Conservation (phyloP, 2,113 vertebrate genomes). For the Collichthys lucidus region DNA sequence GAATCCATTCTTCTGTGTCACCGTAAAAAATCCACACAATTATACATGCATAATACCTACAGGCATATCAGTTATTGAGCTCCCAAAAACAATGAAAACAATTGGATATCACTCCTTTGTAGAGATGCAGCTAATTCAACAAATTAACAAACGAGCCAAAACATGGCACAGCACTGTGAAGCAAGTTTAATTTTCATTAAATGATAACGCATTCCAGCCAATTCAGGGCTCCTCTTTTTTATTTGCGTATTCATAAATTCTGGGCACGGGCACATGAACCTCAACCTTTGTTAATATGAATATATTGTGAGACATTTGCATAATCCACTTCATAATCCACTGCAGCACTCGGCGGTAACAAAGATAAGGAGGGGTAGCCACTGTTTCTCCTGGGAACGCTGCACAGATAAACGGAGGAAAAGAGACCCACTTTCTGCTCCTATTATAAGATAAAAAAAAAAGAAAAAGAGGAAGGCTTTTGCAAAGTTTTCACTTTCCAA, state of each 20-base stretch:
- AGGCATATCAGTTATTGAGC: slow-evolving; percentile 39
- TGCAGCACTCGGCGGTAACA: slow-evolving; percentile 70
- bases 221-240: slow-evolving; percentile 12
- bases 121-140: slow-evolving; percentile 59
- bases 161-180: slow-evolving; percentile 24
- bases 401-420: slow-evolving; percentile 79
- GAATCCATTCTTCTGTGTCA: neutral
- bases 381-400: slow-evolving; percentile 83
- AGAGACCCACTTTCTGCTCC: slow-evolving; percentile 77
- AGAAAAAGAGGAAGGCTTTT: slow-evolving; percentile 77
- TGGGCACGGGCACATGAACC: slow-evolving; percentile 69
- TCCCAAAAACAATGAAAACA: slow-evolving; percentile 53
- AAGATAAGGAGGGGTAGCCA: slow-evolving; percentile 81
- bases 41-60: slow-evolving; percentile 26
- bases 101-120: slow-evolving; percentile 58
- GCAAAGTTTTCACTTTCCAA: slow-evolving; percentile 80
- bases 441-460: slow-evolving; percentile 85
- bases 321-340: slow-evolving; percentile 83
- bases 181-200: slow-evolving; percentile 63
- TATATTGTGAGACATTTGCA: slow-evolving; percentile 83
- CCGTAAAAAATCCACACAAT: slow-evolving; percentile 4
- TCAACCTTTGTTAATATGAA: slow-evolving; percentile 81
- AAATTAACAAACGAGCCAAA: slow-evolving; percentile 63
- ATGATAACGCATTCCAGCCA: slow-evolving; percentile 69
- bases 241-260: slow-evolving; percentile 76